phyloP scores from a whole-genome alignment of 1,140 invertebrate species.

The Macrocentrus cingulum region DNA sequence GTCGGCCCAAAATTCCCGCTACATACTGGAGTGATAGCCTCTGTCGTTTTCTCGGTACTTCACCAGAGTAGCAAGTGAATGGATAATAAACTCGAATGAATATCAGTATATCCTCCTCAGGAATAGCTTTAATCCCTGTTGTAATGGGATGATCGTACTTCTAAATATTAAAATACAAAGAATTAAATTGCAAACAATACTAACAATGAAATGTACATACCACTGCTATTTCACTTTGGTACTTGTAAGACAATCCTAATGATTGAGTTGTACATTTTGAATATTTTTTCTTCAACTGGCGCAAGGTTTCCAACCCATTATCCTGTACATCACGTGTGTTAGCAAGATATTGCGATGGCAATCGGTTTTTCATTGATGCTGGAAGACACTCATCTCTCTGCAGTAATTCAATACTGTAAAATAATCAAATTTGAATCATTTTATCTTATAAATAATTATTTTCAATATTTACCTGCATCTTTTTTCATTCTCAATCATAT shows the following conservation, averaged over 20 bases:
- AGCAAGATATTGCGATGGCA: not conserved
- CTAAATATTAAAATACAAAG: constrained; percentile 19
- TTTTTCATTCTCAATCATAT: not conserved
- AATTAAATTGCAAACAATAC: not conserved
- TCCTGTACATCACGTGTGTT: constrained; percentile 15
- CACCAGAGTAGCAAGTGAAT: constrained; percentile 35
- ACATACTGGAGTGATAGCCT: constrained; percentile 40
- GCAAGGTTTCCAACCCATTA: constrained; percentile 12
- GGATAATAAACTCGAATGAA: constrained; percentile 56
- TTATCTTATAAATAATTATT: too few species aligned
- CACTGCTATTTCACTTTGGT: constrained; percentile 10
- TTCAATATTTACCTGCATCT: constrained; percentile 10
- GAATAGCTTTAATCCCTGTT: constrained; percentile 4
- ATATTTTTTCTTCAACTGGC: constrained; percentile 14
- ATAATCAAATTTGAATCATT: too few species aligned
- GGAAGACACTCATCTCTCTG: not conserved
- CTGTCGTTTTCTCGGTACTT: not conserved
- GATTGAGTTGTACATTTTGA: not conserved
- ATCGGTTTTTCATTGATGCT: constrained; percentile 7
- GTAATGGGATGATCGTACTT: constrained; percentile 8
- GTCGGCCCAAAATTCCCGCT: constrained; percentile 64
- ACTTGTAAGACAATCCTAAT: not conserved
- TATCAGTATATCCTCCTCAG: constrained; percentile 47
- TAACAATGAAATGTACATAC: not conserved
- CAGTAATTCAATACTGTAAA: too few species aligned